phyloP scores from a whole-genome alignment of 2,113 vertebrate species.

The Neopipo cinnamomea region DNA sequence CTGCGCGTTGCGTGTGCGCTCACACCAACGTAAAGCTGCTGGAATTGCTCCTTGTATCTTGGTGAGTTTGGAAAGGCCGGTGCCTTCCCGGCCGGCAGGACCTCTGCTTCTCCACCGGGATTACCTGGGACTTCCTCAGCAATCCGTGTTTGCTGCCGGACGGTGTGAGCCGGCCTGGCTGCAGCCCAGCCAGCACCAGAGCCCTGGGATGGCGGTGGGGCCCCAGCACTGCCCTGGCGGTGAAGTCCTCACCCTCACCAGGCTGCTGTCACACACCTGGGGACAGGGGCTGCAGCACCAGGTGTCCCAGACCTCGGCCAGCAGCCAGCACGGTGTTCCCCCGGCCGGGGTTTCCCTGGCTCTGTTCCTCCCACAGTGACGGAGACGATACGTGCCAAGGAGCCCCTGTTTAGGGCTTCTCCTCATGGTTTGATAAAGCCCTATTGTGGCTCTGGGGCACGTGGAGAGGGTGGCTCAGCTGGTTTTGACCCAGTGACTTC shows the following conservation, averaged over 20 bases:
- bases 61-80: neutral
- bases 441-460: neutral
- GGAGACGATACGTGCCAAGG: rapidly evolving
- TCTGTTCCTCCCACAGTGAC: rapidly evolving
- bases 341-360: neutral
- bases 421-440: neutral
- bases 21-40: neutral
- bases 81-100: rapidly evolving
- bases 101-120: rapidly evolving
- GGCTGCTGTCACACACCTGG: neutral
- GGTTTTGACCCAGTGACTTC: neutral
- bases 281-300: neutral
- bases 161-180: neutral
- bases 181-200: neutral
- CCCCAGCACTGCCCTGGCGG: neutral
- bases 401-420: rapidly evolving
- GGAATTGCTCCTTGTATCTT: rapidly evolving
- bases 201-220: neutral
- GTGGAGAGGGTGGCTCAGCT: neutral
- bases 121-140: neutral
- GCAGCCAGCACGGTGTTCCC: neutral
- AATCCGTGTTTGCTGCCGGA: rapidly evolving
- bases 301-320: neutral
- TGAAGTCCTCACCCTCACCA: rapidly evolving
- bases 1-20: rapidly evolving